phyloP scores from a whole-genome alignment of 1,140 invertebrate species.

The Trachymyrmex septentrionalis region DNA sequence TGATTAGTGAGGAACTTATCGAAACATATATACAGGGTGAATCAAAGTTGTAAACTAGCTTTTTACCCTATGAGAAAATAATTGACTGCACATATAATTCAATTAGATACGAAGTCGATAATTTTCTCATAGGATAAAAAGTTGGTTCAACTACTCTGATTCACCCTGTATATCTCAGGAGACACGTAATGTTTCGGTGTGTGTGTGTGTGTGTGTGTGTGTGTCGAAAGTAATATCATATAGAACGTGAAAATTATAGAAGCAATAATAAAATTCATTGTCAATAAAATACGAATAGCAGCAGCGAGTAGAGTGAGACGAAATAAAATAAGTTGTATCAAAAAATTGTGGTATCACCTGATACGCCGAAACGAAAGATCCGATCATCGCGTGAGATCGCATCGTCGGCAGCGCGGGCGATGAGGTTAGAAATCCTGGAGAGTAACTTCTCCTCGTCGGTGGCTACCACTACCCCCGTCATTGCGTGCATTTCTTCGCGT shows the following conservation, averaged over 20 bases:
- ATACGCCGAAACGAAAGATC: conserved; percentile 90
- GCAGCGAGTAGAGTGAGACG: neutral
- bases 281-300: neutral
- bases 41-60: no score
- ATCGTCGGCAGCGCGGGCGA: conserved; percentile 86
- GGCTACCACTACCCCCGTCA: conserved; percentile 40
- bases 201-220: no score
- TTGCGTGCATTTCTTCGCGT: conserved; percentile 22
- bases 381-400: conserved; percentile 86
- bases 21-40: no score
- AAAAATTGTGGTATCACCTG: conserved; percentile 86
- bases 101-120: no score
- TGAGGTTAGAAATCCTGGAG: conserved; percentile 79
- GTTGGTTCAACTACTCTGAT: no score
- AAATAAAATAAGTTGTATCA: neutral
- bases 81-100: no score
- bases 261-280: neutral
- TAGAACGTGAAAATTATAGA: neutral
- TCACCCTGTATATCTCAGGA: no score
- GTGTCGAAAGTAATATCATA: no score
- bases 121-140: no score
- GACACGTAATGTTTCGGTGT: no score
- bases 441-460: conserved; percentile 64
- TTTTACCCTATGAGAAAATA: no score
- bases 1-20: neutral